Base-by-base conservation (phyloP, 2,113 vertebrate species). In the Helogale parvula region DNA sequence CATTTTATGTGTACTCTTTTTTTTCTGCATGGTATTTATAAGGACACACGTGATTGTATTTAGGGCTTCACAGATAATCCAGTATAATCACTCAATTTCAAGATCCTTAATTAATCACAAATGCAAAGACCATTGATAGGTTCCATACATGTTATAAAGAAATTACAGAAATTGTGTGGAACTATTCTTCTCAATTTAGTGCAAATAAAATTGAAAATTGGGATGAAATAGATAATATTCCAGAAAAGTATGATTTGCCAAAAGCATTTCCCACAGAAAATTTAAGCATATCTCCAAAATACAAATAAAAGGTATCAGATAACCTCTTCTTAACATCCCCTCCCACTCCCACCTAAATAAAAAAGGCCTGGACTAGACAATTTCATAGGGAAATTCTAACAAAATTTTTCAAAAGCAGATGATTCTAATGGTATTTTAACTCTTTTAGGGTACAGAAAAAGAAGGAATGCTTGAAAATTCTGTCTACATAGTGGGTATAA, bases 221-320 rank as follows among this genome's bases (percentile, higher is more conserved):
- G 17, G 31, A 72, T 41, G 8, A 82, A 45, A 47, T 47, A 50
- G 13, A 31, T 76, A 95, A 66, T 85, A 84, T 68, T 68, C 7
- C 38, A 81, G 65, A 87, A 87, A 45, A 35, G 14, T 54, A 41
- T 63, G 74, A 52, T 84, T 74, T 93, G 57, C 12, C 33, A n/a
- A 68, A 72, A 60, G 5, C 45, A 76, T 65, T 65, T 66, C 38
- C 47, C 74, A 41, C 7, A 83, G 7, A 92, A 82, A 83, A 80
- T 81, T 38, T 69, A 87, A 93, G 41, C 14, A 57, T 12, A 85
- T 92, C 85, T 89, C 60, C 52, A 92, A 86, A 97, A 21, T 60
- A 57, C 17, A 96, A 84, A 90, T 19, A 80, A n/a, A n/a, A 63
- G 57, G 3, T 25, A 16, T 66, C 33, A 74, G 69, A 93, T n/a